These are phyloP conservation scores for Tapera naevia DNA, from an alignment of 2,797 vertebrate species.

Conservation along the genomic window DNA sequence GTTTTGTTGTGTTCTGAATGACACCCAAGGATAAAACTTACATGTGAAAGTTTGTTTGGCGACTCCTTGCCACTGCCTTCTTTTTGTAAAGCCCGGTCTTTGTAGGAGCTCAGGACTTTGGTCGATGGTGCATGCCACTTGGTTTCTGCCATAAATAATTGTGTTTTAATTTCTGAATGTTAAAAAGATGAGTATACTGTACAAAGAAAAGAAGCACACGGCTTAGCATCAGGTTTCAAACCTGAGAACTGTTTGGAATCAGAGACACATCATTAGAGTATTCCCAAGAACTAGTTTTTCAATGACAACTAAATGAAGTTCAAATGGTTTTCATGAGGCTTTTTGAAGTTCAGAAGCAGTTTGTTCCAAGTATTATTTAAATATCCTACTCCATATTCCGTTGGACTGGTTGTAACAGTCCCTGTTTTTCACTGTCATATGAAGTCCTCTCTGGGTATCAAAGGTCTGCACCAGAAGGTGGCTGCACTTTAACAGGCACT, in stretches of 20 bases:
- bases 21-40: conserved; percentile 74
- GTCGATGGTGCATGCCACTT: conserved; percentile 92
- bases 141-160: conserved; percentile 81
- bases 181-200: background rate
- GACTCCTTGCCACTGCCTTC: conserved; percentile 88
- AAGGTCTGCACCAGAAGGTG: background rate
- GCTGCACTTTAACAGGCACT: background rate
- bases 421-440: background rate
- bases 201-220: background rate
- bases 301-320: background rate
- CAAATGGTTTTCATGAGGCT: background rate
- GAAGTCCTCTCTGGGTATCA: background rate
- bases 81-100: conserved; percentile 85
- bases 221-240: conserved; percentile 16
- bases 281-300: background rate
- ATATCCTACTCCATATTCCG: background rate
- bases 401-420: background rate
- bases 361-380: background rate
- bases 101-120: conserved; percentile 91
- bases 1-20: background rate
- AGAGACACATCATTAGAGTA: background rate
- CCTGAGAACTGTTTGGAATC: background rate
- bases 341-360: background rate
- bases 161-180: conserved; percentile 16
- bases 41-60: conserved; percentile 90